phyloP scores from a whole-genome alignment of 1,140 invertebrate genomes.

The Saxidomus purpurata region DNA sequence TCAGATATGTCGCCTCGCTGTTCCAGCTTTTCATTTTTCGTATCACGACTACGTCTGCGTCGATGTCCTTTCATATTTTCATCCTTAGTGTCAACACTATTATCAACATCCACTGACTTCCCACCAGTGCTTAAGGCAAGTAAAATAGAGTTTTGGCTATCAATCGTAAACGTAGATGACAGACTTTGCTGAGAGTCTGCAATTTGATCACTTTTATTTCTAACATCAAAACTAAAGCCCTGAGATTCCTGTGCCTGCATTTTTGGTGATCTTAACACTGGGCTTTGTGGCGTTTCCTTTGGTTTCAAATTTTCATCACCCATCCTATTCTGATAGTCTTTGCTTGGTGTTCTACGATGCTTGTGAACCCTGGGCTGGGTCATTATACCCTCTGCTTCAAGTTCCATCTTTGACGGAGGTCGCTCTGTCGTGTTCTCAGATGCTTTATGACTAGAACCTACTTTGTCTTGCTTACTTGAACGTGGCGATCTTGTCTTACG shows the following conservation, averaged over 20 bases:
- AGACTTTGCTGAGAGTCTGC: conserved; percentile 45
- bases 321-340: conserved; percentile 63
- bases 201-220: conserved; percentile 40
- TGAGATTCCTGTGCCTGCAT: conserved; percentile 57
- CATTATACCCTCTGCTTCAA: conserved; percentile 60
- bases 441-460: conserved; percentile 25
- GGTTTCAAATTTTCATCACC: conserved; percentile 48
- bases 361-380: conserved; percentile 74
- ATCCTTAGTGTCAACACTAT: conserved; percentile 46
- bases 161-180: conserved; percentile 64
- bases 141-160: conserved; percentile 63
- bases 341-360: conserved; percentile 65
- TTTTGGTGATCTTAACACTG: conserved; percentile 45
- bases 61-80: conserved; percentile 67
- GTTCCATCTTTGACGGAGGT: conserved; percentile 53
- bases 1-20: conserved; percentile 49
- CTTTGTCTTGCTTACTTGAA: conserved; percentile 37
- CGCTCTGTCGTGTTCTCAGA: conserved; percentile 14
- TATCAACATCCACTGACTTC: conserved; percentile 39
- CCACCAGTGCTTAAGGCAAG: conserved; percentile 53
- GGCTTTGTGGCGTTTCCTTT: conserved; percentile 58
- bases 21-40: conserved; percentile 58
- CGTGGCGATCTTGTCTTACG: conserved; percentile 70
- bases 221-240: conserved; percentile 63
- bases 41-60: conserved; percentile 70